Evolutionary conservation across 2,113 vertebrate genomes (phyloP).

Genomic region (Pipra filicauda): DNA sequence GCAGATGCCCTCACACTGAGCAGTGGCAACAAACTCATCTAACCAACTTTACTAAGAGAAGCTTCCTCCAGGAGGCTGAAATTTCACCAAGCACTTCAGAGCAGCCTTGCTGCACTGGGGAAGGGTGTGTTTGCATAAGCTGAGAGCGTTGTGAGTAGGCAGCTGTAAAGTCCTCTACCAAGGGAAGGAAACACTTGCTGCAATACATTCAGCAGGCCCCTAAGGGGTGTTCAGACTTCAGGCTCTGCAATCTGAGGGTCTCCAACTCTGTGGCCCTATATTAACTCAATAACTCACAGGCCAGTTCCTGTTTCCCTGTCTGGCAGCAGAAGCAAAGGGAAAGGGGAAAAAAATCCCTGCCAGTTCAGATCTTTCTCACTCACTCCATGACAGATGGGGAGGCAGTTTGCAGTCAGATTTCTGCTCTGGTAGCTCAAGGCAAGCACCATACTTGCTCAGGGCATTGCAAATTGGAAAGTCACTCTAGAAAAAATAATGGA

Average conservation of each 20-base stretch:
- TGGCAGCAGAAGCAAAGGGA: conserved; percentile 25
- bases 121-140: background rate
- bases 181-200: background rate
- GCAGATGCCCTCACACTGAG: background rate
- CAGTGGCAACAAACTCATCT: background rate
- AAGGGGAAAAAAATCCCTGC: background rate
- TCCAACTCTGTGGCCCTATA: background rate
- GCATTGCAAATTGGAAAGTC: conserved; percentile 42
- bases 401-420: conserved; percentile 55
- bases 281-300: conserved; percentile 37
- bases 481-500: conserved; percentile 52
- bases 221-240: background rate
- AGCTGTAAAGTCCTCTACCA: background rate
- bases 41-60: background rate
- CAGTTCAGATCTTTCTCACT: background rate
- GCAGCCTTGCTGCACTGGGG: fast-evolving
- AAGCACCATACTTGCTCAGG: background rate
- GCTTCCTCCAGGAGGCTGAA: background rate
- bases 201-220: background rate
- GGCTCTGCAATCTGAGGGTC: background rate
- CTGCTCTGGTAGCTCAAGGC: conserved; percentile 56
- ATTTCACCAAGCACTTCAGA: background rate
- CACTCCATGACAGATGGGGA: conserved; percentile 46
- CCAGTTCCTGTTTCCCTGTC: conserved; percentile 17
- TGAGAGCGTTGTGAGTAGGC: background rate